phyloP scores from a whole-genome alignment of 92 coral and sea anemone genomes.

The Diadumene lineata region DNA sequence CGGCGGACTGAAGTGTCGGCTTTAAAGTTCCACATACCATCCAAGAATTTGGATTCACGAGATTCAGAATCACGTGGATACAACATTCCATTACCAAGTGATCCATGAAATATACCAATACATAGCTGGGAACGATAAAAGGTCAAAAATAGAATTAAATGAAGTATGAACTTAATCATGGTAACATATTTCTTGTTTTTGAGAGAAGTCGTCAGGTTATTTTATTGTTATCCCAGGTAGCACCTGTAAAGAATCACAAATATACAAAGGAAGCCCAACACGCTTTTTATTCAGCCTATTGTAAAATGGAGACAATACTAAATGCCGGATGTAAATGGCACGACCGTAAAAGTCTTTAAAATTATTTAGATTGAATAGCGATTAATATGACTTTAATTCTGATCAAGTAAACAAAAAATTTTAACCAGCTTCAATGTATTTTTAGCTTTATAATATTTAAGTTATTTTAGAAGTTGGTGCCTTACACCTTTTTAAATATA shows the following conservation, averaged over 20 bases:
- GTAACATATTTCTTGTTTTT: neutral
- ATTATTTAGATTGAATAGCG: no score
- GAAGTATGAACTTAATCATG: neutral
- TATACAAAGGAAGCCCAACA: conserved; percentile 11
- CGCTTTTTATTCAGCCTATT: no score
- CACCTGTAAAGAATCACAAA: conserved; percentile 1
- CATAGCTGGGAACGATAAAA: neutral
- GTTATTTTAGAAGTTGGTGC: no score
- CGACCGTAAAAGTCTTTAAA: no score
- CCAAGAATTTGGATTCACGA: conserved; percentile 67
- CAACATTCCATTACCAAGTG: conserved; percentile 49
- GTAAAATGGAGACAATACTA: no score
- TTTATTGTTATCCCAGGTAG: neutral
- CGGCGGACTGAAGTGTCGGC: conserved; percentile 56
- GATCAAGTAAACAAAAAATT: no score
- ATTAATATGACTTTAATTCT: no score
- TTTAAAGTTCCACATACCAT: conserved; percentile 84
- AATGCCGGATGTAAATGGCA: no score
- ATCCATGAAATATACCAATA: neutral
- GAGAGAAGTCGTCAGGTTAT: neutral
- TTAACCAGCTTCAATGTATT: no score
- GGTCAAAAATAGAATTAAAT: neutral
- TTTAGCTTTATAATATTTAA: no score
- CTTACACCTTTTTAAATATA: no score
- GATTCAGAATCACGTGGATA: conserved; percentile 82